Percentiles rank a stretch among this genome's conserved stretches.
phyloP scores from a whole-genome alignment of 2,888 invertebrate genomes.

The Trissoscelio sp. region DNA sequence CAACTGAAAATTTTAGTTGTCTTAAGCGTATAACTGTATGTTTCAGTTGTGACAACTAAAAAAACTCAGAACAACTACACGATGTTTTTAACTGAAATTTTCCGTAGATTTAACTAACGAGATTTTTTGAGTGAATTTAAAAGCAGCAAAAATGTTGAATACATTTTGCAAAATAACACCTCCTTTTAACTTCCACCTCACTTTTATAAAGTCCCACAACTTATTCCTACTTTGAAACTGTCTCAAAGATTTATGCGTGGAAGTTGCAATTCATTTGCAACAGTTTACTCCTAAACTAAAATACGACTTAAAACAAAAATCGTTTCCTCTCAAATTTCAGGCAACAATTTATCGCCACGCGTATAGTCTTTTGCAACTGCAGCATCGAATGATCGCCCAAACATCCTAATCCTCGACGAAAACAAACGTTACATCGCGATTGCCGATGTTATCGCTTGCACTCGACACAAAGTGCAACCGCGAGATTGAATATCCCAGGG shows the following conservation, averaged over 20 bases:
- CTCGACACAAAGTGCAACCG: slow-evolving; percentile 62
- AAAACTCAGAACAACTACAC: too few species aligned
- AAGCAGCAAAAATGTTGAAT: too few species aligned
- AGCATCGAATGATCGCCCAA: background rate
- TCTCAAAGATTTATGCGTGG: slow-evolving; percentile 47
- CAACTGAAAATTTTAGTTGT: too few species aligned
- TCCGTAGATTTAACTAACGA: too few species aligned
- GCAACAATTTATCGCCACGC: background rate
- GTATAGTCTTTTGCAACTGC: background rate
- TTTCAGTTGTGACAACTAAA: too few species aligned
- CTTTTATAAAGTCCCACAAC: too few species aligned
- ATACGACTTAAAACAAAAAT: slow-evolving; percentile 37
- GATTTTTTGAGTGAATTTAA: too few species aligned
- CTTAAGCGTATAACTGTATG: too few species aligned
- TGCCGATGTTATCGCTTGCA: background rate
- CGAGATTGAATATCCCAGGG: slow-evolving; percentile 78
- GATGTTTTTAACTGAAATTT: too few species aligned
- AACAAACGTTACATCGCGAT: too few species aligned
- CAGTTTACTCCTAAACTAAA: slow-evolving; percentile 30
- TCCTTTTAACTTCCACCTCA: too few species aligned
- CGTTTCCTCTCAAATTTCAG: slow-evolving; percentile 22
- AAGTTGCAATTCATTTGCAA: slow-evolving; percentile 34
- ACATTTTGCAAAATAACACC: too few species aligned
- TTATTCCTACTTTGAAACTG: slow-evolving; percentile 22
- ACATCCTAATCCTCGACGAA: background rate